Base-by-base conservation (phyloP, 2,888 invertebrate species). In the Leucania comma region DNA sequence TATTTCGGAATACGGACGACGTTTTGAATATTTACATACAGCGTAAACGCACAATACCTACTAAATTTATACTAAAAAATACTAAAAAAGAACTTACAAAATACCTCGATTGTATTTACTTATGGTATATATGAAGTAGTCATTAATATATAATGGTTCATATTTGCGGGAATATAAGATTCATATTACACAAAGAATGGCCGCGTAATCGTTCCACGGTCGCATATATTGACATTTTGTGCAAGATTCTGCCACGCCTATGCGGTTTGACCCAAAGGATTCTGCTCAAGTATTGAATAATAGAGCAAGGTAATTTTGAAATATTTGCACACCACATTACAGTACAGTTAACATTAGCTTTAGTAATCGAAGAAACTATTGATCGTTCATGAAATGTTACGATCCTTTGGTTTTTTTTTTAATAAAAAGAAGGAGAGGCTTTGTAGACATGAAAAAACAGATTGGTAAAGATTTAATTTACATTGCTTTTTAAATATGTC, bases 141-240 rank as follows among this genome's bases (percentile, higher is more conserved):
- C 57, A 59, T 32, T 20, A 51, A 58, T 58, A 48, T 54, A 54
- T 14, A 35, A 35, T 26, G 42, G 71, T 26, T 54, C 24, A 54
- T 48, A 57, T 60, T 71, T 57, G 24, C 20, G 3, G 51, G 12
- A 12, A 38, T 29, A 17, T 24, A 53, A 48, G 51, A 65, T 72
- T 78, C 48, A 24, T 57, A 78, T 58, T 65, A 65, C 48, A 59
- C 50, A 75, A 60, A 38, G 12, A 64, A 60, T 71, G 38, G 12
- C 12, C 29, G 17, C 60, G 29, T 74, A 54, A 67, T 62, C 58
- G 26, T 59, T 62, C 32, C 35, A 20, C 26, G 51, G 29, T 61
- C 60, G 51, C 22, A 14, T 61, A 26, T 32, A 32, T 62, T 80
- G 75, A 74, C 68, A 75, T 75, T 74, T 74, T 48, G 42, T 42